Conservation (phyloP, 2,797 vertebrate species). For the Chloroceryle amazona region DNA sequence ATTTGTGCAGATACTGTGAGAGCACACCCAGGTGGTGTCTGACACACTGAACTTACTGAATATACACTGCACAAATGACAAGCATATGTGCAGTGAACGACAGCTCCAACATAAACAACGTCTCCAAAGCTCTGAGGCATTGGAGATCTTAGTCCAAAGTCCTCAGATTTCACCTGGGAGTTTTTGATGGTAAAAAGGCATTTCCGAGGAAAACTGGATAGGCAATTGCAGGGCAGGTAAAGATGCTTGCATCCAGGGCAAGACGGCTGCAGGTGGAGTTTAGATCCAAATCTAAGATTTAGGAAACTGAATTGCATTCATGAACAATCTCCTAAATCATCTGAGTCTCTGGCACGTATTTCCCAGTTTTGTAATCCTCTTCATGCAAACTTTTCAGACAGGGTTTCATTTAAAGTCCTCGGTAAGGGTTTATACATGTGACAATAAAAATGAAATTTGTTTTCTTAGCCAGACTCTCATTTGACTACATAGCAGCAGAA, state of each 20-base stretch:
- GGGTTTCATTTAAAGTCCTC: neutral
- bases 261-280: neutral
- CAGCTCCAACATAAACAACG: neutral
- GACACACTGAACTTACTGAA: neutral
- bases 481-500: neutral
- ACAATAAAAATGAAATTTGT: neutral
- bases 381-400: neutral
- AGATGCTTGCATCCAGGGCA: neutral
- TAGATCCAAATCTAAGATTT: neutral
- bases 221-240: neutral
- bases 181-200: neutral
- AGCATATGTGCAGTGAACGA: neutral
- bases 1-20: neutral
- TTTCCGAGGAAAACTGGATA: neutral
- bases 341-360: neutral
- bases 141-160: neutral
- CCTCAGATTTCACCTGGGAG: neutral
- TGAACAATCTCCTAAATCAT: neutral
- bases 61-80: neutral
- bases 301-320: neutral
- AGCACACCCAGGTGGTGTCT: neutral
- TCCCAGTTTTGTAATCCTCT: neutral
- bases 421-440: neutral
- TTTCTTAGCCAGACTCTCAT: neutral
- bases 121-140: neutral